These are phyloP conservation scores for Porites lutea DNA, from an alignment of 64 coral and sea anemone genomes.

Conservation along the genomic window DNA sequence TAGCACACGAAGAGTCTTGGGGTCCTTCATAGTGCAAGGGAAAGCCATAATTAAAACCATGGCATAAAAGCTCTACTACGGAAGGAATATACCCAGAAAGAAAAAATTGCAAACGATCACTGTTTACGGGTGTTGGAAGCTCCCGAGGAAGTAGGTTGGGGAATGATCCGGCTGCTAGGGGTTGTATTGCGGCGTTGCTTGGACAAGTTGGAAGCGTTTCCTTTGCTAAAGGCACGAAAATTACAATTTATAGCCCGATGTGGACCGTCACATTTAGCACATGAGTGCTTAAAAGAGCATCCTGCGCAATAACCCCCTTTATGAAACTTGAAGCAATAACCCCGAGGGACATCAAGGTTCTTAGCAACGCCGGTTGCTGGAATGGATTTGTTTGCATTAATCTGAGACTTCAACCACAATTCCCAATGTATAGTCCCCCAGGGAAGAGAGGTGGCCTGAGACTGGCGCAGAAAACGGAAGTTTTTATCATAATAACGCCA, in stretches of 20 bases:
- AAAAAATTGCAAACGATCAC: not conserved
- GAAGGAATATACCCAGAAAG: slow-evolving; percentile 30
- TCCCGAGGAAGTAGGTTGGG: not conserved
- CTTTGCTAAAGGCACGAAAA: slow-evolving; percentile 51
- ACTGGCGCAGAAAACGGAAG: too few relatives aligned
- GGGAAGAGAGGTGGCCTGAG: too few relatives aligned
- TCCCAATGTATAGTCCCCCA: too few relatives aligned
- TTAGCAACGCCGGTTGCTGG: not conserved
- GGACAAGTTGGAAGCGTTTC: too few relatives aligned
- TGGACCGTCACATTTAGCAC: slow-evolving; percentile 40
- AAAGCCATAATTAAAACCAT: slow-evolving; percentile 51
- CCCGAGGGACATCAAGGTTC: slow-evolving; percentile 20
- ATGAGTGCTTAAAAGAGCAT: slow-evolving; percentile 50
- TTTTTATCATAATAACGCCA: slow-evolving; percentile 40
- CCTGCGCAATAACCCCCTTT: slow-evolving; percentile 20
- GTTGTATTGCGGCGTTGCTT: too few relatives aligned
- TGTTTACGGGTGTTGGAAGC: slow-evolving; percentile 42
- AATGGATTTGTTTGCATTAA: not conserved
- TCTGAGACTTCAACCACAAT: slow-evolving; percentile 33
- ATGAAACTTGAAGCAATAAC: slow-evolving; percentile 50
- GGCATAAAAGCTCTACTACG: not conserved
- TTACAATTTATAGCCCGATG: slow-evolving; percentile 24
- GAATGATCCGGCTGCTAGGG: too few relatives aligned
- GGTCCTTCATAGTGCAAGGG: slow-evolving; percentile 44
- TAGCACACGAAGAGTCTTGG: not conserved